Percentiles rank a stretch among this genome's conserved stretches.
Conservation (phyloP, 64 coral and sea anemone species). For the Stylophora pistillata region DNA sequence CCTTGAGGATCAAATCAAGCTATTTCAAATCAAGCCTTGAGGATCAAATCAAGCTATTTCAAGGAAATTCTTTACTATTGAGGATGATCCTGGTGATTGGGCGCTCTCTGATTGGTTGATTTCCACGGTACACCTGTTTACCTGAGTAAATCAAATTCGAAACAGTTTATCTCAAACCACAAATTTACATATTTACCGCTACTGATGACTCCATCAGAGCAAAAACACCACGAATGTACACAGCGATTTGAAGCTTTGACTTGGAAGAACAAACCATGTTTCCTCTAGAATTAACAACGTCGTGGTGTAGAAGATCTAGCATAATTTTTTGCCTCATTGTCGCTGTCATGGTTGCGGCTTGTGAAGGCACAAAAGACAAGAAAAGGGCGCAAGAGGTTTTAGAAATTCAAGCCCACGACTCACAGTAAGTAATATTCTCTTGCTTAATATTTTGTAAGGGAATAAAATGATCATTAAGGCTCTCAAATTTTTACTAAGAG, state of each 20-base stretch:
- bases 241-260: not conserved
- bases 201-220: not conserved
- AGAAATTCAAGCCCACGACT: slow-evolving; percentile 3
- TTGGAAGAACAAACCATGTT: not conserved
- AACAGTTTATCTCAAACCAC: not conserved
- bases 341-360: not conserved
- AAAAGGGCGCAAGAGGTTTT: not conserved
- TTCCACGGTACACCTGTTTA: not conserved
- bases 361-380: not conserved
- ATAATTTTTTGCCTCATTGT: not conserved
- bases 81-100: not conserved
- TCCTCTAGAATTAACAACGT: not conserved
- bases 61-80: not conserved
- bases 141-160: slow-evolving; percentile 2
- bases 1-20: not conserved
- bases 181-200: not conserved
- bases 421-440: slow-evolving; percentile 10
- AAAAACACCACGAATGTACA: not conserved
- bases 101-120: slow-evolving; percentile 5
- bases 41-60: not conserved
- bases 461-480: not conserved
- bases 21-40: not conserved
- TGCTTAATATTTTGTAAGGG: not conserved
- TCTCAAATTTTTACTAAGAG: too few relatives aligned
- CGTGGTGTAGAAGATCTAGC: not conserved